These are phyloP conservation scores for Odontamblyopus rebecca DNA, from an alignment of 2,797 vertebrate species.

Conservation along the genomic window DNA sequence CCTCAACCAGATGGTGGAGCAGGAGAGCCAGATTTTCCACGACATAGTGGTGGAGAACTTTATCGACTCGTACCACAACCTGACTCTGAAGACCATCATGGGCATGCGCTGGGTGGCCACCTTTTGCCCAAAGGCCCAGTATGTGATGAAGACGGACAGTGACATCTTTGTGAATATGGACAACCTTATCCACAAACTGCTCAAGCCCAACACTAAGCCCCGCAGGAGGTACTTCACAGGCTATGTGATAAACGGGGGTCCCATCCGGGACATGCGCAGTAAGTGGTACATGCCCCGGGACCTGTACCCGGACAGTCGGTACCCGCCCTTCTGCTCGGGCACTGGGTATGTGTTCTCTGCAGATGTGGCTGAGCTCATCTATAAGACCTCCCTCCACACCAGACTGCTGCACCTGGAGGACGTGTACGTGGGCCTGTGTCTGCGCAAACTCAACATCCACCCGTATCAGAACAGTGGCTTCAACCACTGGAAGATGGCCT, in stretches of 20 bases:
- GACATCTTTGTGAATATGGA: slow-evolving; percentile 99
- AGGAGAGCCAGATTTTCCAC: slow-evolving; percentile 97
- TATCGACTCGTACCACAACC: slow-evolving; percentile 96
- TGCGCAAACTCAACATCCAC: slow-evolving; percentile 94
- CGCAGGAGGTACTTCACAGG: slow-evolving; percentile 94
- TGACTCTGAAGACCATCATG: slow-evolving; percentile 96
- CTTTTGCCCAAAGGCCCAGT: slow-evolving; percentile 93
- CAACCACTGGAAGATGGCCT: slow-evolving; percentile 99
- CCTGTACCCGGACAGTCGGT: slow-evolving; percentile 94
- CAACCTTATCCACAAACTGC: slow-evolving; percentile 95
- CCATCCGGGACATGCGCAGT: slow-evolving; percentile 94
- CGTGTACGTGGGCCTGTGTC: slow-evolving; percentile 94
- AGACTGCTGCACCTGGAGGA: slow-evolving; percentile 96
- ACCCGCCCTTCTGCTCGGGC: slow-evolving; percentile 97
- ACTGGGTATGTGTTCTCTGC: slow-evolving; percentile 97
- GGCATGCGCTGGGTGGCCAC: slow-evolving; percentile 96
- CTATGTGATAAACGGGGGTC: slow-evolving; percentile 94
- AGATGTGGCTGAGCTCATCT: slow-evolving; percentile 95
- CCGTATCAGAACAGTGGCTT: slow-evolving; percentile 99
- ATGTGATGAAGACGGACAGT: slow-evolving; percentile 97
- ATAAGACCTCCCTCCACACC: slow-evolving; percentile 95
- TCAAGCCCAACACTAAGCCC: slow-evolving; percentile 94
- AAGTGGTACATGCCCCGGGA: slow-evolving; percentile 99
- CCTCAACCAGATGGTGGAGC: slow-evolving; percentile 97
- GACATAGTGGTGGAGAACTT: slow-evolving; percentile 98